Percentiles rank a stretch among this genome's conserved stretches.
Conservation (phyloP, 92 coral and sea anemone species). For the Hydrozoanthus gracilis region DNA sequence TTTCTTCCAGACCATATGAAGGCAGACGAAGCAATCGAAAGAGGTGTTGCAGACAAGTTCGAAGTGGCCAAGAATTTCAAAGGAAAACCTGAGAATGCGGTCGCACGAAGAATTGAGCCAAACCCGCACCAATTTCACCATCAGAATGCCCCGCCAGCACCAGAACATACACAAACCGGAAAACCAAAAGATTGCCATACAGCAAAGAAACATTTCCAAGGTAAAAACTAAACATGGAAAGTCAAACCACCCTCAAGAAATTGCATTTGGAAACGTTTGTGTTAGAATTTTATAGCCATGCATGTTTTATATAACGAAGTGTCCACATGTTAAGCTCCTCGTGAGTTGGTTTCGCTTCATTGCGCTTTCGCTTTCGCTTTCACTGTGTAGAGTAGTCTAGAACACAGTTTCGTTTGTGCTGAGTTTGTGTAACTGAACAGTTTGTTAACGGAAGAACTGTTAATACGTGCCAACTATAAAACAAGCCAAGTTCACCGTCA, state of each 20-base stretch:
- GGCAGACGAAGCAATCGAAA: not conserved
- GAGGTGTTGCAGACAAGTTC: conserved; percentile 3
- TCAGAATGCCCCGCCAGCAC: not conserved
- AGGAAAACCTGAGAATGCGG: conserved; percentile 12
- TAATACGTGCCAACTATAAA: too few species aligned
- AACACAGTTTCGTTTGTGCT: too few species aligned
- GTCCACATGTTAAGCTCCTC: not conserved
- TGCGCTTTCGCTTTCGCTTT: too few species aligned
- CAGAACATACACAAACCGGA: conserved; percentile 1
- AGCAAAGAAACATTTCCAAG: not conserved
- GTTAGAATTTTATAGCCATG: not conserved
- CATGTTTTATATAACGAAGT: not conserved
- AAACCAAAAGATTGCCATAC: not conserved
- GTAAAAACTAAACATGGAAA: not conserved
- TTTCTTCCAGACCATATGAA: conserved; percentile 36
- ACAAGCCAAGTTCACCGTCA: too few species aligned
- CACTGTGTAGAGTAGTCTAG: too few species aligned
- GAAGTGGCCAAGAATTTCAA: not conserved
- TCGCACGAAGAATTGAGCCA: not conserved
- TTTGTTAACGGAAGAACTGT: too few species aligned
- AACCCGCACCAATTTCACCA: conserved; percentile 21
- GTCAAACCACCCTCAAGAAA: not conserved
- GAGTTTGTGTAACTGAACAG: too few species aligned
- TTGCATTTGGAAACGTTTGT: not conserved
- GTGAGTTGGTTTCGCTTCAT: too few species aligned